Evolutionary conservation across 2,113 vertebrate species (phyloP).

Genomic region (Zosterops lateralis): DNA sequence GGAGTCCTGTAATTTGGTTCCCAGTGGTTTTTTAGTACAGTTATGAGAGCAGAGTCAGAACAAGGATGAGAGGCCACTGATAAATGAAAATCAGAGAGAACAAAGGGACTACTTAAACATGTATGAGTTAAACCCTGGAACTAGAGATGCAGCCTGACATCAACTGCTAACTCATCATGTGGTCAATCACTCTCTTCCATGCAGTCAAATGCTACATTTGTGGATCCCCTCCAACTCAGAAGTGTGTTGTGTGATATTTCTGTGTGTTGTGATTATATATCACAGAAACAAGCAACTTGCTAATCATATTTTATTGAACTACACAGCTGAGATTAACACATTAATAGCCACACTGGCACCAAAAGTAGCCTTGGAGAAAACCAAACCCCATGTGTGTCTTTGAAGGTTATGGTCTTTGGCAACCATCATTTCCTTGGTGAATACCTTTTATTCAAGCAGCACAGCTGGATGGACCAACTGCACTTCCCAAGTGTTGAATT

Average conservation of each 20-base stretch:
- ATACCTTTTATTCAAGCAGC: background rate
- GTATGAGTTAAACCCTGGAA: background rate
- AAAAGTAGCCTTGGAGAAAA: background rate
- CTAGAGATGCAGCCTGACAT: background rate
- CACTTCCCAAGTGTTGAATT: background rate
- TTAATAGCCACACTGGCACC: background rate
- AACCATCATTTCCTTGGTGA: background rate
- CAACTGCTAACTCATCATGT: background rate
- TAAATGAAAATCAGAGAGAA: background rate
- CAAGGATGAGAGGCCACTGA: background rate
- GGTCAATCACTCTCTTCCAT: fast-evolving
- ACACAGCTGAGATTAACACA: background rate
- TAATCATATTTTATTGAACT: background rate
- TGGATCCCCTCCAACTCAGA: background rate
- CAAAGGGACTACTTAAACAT: background rate
- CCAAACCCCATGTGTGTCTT: background rate
- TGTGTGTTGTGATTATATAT: background rate
- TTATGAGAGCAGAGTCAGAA: background rate
- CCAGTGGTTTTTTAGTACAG: background rate
- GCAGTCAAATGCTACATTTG: background rate
- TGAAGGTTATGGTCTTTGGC: background rate
- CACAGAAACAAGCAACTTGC: background rate
- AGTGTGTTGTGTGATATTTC: background rate
- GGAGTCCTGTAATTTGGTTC: background rate
- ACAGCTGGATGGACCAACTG: background rate